phyloP scores from a whole-genome alignment of 2,888 invertebrate genomes.

The Papilio demoleus region DNA sequence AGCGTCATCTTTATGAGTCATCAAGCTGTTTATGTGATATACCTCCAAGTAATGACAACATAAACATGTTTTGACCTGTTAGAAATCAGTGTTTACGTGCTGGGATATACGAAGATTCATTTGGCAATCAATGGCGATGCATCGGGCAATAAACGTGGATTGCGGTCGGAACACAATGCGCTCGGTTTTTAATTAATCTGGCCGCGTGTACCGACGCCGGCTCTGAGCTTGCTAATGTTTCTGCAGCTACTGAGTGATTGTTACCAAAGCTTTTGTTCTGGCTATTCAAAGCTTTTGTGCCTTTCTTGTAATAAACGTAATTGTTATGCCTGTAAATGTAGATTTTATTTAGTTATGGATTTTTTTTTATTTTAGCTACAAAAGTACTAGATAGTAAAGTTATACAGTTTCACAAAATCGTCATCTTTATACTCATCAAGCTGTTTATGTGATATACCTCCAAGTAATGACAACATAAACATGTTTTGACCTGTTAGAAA shows the following conservation, averaged over 20 bases:
- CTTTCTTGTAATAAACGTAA: not conserved
- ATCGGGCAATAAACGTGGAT: slow-evolving; percentile 27
- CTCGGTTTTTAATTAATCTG: slow-evolving; percentile 36
- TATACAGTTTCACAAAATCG: too few relatives aligned
- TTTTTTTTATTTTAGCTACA: not conserved
- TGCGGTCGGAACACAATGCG: slow-evolving; percentile 23
- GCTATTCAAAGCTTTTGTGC: slow-evolving; percentile 1
- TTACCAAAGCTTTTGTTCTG: slow-evolving; percentile 14
- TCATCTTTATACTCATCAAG: not conserved
- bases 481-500: not conserved
- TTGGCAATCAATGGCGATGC: slow-evolving; percentile 31
- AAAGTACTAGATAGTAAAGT: too few relatives aligned
- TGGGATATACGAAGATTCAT: slow-evolving; percentile 10
- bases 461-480: not conserved
- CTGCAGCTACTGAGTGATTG: slow-evolving; percentile 7
- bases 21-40: not conserved
- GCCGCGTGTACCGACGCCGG: slow-evolving; percentile 16
- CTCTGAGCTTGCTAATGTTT: slow-evolving; percentile 24
- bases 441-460: not conserved
- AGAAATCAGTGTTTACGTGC: not conserved
- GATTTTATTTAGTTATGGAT: not conserved
- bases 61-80: not conserved
- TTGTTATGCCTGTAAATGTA: not conserved
- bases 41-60: not conserved
- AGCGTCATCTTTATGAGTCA: not conserved